Conservation (phyloP, 2,888 invertebrate species). For the Aporophyla nigra region DNA sequence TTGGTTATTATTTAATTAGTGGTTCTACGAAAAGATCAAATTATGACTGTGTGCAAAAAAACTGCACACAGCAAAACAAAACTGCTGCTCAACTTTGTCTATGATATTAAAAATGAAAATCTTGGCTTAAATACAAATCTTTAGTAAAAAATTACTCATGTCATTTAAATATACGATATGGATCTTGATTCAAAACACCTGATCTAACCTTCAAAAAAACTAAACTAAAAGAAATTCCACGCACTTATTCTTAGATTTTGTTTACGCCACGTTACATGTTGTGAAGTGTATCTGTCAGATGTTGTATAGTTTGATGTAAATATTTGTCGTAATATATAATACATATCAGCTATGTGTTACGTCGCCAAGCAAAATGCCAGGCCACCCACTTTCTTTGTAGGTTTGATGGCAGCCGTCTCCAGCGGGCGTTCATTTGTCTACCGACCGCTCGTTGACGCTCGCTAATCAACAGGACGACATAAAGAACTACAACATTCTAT, state of each 20-base stretch:
- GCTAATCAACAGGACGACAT: slow-evolving; percentile 71
- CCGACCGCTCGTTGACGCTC: slow-evolving; percentile 72
- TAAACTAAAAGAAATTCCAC: neutral
- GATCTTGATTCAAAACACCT: neutral
- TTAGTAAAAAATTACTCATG: neutral
- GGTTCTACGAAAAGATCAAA: neutral
- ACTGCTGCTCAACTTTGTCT: no score
- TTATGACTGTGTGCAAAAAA: neutral
- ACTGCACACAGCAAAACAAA: no score
- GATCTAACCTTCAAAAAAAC: neutral
- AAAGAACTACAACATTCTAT: slow-evolving; percentile 34
- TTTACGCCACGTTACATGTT: slow-evolving; percentile 6
- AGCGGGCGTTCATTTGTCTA: slow-evolving; percentile 77
- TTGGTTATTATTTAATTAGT: neutral
- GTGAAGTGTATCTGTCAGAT: slow-evolving; percentile 23
- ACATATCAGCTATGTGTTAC: slow-evolving; percentile 47
- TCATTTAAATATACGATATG: neutral
- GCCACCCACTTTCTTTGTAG: slow-evolving; percentile 78
- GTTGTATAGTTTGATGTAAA: slow-evolving; percentile 30
- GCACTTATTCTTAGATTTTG: slow-evolving; percentile 19
- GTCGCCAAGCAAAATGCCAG: slow-evolving; percentile 64
- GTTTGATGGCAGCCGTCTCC: slow-evolving; percentile 72
- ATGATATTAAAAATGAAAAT: neutral
- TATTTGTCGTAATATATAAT: slow-evolving; percentile 55
- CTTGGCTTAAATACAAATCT: neutral